A percentile compares a stretch with the other conserved stretches of the same genome.
Conservation (phyloP, 2,888 invertebrate species). For the Orthosia gothica region DNA sequence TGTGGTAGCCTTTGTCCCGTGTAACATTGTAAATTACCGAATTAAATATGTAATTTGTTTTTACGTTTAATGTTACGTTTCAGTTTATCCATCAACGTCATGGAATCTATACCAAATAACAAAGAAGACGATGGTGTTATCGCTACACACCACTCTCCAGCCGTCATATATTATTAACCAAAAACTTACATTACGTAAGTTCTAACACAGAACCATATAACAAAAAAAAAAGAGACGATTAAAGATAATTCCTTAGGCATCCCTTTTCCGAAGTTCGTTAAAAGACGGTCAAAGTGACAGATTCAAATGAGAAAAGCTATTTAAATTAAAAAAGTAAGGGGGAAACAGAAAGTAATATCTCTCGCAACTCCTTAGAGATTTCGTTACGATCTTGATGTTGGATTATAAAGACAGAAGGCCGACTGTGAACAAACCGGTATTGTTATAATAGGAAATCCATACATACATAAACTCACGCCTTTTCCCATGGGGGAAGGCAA, state of each 20-base stretch:
- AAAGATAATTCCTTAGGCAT: constrained; percentile 36
- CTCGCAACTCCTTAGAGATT: constrained; percentile 39
- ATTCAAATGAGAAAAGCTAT: constrained; percentile 55
- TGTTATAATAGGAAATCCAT: no score
- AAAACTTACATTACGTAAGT: background rate
- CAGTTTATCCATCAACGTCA: no score
- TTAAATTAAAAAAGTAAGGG: constrained; percentile 44
- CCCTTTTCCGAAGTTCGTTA: constrained; percentile 37
- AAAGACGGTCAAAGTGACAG: constrained; percentile 47
- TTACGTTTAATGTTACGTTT: no score
- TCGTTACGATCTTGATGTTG: constrained; percentile 15
- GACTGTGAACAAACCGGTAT: background rate
- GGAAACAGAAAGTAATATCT: constrained; percentile 49
- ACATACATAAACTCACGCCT: no score
- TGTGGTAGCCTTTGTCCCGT: no score
- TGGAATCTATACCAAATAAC: no score
- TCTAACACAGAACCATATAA: background rate
- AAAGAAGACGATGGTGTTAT: no score
- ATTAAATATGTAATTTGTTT: no score
- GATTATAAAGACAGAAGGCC: constrained; percentile 21
- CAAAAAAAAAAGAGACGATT: constrained; percentile 16
- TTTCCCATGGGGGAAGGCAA: no score
- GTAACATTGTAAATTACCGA: no score
- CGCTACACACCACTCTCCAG: no score
- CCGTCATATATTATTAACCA: no score